Conservation (phyloP, 2,797 vertebrate species). For the Uromys caudimaculatus region DNA sequence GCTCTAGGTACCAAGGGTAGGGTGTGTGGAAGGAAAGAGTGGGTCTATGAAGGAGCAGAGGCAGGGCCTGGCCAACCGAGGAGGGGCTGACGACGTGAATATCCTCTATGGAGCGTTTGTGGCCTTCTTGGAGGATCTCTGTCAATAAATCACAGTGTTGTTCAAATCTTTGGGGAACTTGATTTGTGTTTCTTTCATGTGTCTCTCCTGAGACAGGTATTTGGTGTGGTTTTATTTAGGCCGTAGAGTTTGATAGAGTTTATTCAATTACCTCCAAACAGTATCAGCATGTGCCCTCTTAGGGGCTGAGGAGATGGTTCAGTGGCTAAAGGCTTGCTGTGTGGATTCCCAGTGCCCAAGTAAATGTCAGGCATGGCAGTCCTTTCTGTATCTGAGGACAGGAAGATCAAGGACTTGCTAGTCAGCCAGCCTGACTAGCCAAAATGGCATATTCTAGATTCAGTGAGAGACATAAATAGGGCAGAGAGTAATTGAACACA, state of each 20-base stretch:
- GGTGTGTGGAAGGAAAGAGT: not conserved
- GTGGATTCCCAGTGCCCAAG: not conserved
- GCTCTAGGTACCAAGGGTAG: not conserved
- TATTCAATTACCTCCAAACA: constrained; percentile 9
- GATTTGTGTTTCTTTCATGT: not conserved
- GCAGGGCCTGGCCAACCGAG: too few relatives aligned
- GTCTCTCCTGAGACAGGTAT: not conserved
- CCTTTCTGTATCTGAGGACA: not conserved
- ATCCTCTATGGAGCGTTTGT: not conserved
- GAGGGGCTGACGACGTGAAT: too few relatives aligned
- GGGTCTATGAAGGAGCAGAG: not conserved
- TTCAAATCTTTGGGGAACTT: not conserved
- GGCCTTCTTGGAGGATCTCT: not conserved
- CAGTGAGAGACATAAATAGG: not conserved
- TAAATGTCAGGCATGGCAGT: not conserved
- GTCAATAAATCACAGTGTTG: not conserved
- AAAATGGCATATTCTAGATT: not conserved
- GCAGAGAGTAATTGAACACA: not conserved
- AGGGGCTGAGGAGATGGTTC: not conserved
- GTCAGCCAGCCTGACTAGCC: not conserved
- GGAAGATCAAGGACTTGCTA: not conserved
- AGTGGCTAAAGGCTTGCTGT: not conserved
- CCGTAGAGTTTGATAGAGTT: not conserved
- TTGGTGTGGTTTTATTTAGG: not conserved
- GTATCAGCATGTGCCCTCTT: not conserved